Evolutionary conservation across 2,888 invertebrate species (phyloP).

Genomic region (Pyrgus malvae): DNA sequence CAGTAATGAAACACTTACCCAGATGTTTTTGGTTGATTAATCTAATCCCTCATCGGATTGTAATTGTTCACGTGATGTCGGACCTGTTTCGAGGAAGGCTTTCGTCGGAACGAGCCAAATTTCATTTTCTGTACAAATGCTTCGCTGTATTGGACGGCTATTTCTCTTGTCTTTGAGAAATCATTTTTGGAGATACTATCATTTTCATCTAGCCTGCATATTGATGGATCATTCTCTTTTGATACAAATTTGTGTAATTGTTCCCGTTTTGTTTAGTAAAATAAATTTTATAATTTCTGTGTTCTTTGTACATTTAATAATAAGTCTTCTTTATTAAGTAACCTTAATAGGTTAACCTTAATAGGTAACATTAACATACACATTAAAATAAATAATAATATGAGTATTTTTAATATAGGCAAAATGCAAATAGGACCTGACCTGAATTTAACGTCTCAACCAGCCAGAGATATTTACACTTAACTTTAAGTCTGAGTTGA

Average conservation of each 20-base stretch:
- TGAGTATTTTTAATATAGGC: too few relatives aligned
- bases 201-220: not conserved
- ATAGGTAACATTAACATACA: too few relatives aligned
- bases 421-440: too few relatives aligned
- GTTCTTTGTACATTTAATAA: too few relatives aligned
- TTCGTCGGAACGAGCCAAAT: slow-evolving; percentile 13
- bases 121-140: slow-evolving; percentile 8
- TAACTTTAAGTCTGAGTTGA: too few relatives aligned
- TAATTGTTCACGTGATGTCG: slow-evolving; percentile 51
- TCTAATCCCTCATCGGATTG: slow-evolving; percentile 56
- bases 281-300: too few relatives aligned
- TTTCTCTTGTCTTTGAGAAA: slow-evolving; percentile 11
- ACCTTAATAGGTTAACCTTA: too few relatives aligned
- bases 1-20: not conserved
- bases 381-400: too few relatives aligned
- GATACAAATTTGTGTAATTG: not conserved
- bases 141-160: slow-evolving; percentile 10
- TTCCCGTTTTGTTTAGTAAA: not conserved
- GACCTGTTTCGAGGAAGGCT: slow-evolving; percentile 22
- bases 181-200: not conserved
- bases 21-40: slow-evolving; percentile 66
- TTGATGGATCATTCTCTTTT: not conserved
- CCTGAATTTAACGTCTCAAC: too few relatives aligned
- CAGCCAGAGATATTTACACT: too few relatives aligned
- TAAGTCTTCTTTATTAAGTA: too few relatives aligned